Percentiles rank a stretch among this genome's conserved stretches.
phyloP scores from a whole-genome alignment of 2,797 vertebrate species.

The Eutrigla gurnardus region DNA sequence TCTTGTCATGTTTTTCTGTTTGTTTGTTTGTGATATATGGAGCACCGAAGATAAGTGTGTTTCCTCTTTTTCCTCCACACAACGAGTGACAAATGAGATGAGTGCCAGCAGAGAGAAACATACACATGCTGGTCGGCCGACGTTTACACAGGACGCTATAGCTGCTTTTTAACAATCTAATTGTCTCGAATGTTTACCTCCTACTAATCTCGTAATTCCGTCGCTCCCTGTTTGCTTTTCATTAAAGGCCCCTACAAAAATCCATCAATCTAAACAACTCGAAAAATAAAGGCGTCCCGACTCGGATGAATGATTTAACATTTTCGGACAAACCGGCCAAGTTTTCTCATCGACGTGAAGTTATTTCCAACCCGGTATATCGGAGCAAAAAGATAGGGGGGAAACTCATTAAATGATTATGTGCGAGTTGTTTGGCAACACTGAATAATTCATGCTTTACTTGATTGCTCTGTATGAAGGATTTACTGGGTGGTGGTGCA shows the following conservation, averaged over 20 bases:
- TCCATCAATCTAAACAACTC: conserved; percentile 33
- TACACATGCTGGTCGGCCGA: conserved; percentile 19
- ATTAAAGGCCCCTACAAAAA: conserved; percentile 37
- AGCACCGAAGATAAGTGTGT: conserved; percentile 45
- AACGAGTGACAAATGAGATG: conserved; percentile 54
- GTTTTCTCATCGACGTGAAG: conserved; percentile 45
- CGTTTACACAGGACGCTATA: conserved; percentile 37
- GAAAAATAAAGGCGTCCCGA: conserved; percentile 3
- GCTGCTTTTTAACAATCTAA: conserved; percentile 42
- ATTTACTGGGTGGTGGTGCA: conserved; percentile 66
- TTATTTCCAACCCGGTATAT: conserved; percentile 59
- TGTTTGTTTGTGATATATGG: conserved; percentile 55
- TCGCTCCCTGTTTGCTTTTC: conserved; percentile 65
- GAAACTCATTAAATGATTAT: conserved; percentile 80
- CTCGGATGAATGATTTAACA: conserved; percentile 41
- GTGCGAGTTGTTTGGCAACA: conserved; percentile 70
- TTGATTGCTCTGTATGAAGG: conserved; percentile 72
- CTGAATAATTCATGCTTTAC: conserved; percentile 79
- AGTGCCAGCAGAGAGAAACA: conserved; percentile 16
- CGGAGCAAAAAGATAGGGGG: conserved; percentile 50
- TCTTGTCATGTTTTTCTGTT: conserved; percentile 51
- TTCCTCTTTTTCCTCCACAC: conserved; percentile 30
- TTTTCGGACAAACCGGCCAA: conserved; percentile 42
- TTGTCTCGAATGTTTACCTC: conserved; percentile 52
- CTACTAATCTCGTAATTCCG: conserved; percentile 55